These are phyloP conservation scores for Drosophila subobscura DNA, from an alignment of 1,140 invertebrate species.

Conservation along the genomic window DNA sequence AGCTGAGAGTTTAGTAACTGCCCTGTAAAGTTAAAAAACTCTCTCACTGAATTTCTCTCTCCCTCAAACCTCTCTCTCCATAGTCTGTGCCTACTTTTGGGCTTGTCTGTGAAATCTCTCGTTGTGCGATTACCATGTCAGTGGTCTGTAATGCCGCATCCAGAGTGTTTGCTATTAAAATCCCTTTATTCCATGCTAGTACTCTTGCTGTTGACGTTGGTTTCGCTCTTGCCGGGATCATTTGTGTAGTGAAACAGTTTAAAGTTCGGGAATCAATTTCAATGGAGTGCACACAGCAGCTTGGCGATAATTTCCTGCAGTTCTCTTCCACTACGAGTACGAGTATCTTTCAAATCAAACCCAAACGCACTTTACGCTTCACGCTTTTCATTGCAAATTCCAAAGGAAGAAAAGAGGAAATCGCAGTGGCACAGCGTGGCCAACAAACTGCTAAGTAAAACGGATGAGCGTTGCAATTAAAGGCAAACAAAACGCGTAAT, in stretches of 20 bases:
- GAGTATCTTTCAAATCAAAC: constrained; percentile 21
- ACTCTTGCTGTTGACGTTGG: constrained; percentile 4
- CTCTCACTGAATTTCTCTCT: no score
- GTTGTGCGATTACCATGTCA: no score
- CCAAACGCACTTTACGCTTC: constrained; percentile 44
- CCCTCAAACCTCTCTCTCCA: no score
- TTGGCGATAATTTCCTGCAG: constrained; percentile 9
- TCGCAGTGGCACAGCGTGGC: neutral
- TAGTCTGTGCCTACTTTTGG: constrained; percentile 7
- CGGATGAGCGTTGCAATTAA: constrained; percentile 68
- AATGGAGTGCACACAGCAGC: constrained; percentile 17
- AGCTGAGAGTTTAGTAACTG: no score
- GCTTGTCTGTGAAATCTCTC: neutral
- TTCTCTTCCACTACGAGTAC: no score
- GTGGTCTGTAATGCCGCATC: no score
- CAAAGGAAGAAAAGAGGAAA: constrained; percentile 12
- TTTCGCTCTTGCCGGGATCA: constrained; percentile 10
- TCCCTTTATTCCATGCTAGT: no score
- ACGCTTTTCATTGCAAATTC: constrained; percentile 32
- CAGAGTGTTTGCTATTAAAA: no score
- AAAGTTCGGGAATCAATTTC: constrained; percentile 45
- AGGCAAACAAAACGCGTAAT: constrained; percentile 72
- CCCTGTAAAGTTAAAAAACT: no score
- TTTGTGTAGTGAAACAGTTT: constrained; percentile 11
- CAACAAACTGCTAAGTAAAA: constrained; percentile 52